Conservation (phyloP, 2,888 invertebrate species). For the Limulus polyphemus region DNA sequence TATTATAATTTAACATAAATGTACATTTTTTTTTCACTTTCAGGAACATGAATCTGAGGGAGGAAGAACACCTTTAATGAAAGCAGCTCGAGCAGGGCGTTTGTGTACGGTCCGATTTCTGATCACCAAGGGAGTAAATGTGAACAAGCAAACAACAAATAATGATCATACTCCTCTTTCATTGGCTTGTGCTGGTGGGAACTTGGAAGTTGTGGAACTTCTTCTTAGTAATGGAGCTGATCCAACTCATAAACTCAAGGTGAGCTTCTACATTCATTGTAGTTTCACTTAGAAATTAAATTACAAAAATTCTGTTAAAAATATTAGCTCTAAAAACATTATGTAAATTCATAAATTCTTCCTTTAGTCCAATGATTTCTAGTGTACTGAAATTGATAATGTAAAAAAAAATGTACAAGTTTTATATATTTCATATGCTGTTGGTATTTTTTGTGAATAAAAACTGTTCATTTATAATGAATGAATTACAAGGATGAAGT, state of each 20-base stretch:
- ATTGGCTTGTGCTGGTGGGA: constrained; percentile 91
- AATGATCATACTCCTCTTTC: constrained; percentile 96
- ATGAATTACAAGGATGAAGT: no score
- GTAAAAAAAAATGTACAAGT: no score
- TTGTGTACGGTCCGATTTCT: constrained; percentile 91
- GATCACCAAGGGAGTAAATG: constrained; percentile 70
- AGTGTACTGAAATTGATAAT: no score
- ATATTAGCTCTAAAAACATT: no score
- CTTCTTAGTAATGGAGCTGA: constrained; percentile 83
- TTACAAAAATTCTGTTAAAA: constrained; percentile 1
- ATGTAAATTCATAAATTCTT: no score
- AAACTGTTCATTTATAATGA: no score
- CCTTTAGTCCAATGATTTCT: no score
- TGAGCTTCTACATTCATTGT: constrained; percentile 28
- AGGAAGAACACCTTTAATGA: constrained; percentile 95
- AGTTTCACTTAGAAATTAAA: not conserved
- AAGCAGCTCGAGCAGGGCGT: constrained; percentile 93
- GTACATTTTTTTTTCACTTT: constrained; percentile 15
- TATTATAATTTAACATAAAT: not conserved
- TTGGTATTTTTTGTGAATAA: no score
- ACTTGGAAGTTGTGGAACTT: constrained; percentile 81
- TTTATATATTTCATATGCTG: no score
- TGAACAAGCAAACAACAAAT: constrained; percentile 67
- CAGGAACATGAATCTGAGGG: constrained; percentile 92
- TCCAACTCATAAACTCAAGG: constrained; percentile 89